A percentile compares a stretch with the other conserved stretches of the same genome.
These are phyloP conservation scores for Grammomys dolichurus DNA, from an alignment of 2,113 vertebrate genomes.

Conservation along the genomic window DNA sequence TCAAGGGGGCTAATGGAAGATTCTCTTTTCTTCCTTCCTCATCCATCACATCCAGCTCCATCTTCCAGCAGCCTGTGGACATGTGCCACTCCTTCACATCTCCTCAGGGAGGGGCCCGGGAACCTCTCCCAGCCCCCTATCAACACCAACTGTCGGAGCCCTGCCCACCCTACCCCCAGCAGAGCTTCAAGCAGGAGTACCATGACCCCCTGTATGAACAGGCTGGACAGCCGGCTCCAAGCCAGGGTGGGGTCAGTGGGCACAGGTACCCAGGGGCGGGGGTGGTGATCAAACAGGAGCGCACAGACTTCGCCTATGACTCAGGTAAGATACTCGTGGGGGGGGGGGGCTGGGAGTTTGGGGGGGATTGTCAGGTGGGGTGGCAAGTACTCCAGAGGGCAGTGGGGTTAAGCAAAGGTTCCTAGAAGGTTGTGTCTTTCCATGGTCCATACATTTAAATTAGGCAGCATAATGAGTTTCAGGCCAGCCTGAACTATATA, in stretches of 20 bases:
- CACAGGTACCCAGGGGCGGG: conserved; percentile 90
- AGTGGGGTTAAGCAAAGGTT: neutral
- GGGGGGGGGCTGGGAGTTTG: neutral
- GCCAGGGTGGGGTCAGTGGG: conserved; percentile 80
- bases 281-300: conserved; percentile 97
- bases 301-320: conserved; percentile 93
- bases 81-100: conserved; percentile 91
- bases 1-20: neutral
- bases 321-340: conserved; percentile 89
- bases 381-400: neutral
- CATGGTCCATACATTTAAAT: neutral
- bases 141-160: conserved; percentile 92
- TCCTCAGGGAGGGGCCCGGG: conserved; percentile 90
- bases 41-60: conserved; percentile 84
- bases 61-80: conserved; percentile 91
- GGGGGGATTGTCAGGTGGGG: neutral
- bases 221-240: conserved; percentile 81
- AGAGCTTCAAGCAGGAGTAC: conserved; percentile 97
- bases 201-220: conserved; percentile 92
- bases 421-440: neutral
- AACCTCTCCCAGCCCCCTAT: conserved; percentile 87
- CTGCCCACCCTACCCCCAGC: conserved; percentile 92
- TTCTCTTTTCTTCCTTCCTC: conserved; percentile 39
- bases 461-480: no score
- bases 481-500: no score